Base-by-base conservation (phyloP, 2,797 vertebrate genomes). In the Oreonectes daqikongensis region DNA sequence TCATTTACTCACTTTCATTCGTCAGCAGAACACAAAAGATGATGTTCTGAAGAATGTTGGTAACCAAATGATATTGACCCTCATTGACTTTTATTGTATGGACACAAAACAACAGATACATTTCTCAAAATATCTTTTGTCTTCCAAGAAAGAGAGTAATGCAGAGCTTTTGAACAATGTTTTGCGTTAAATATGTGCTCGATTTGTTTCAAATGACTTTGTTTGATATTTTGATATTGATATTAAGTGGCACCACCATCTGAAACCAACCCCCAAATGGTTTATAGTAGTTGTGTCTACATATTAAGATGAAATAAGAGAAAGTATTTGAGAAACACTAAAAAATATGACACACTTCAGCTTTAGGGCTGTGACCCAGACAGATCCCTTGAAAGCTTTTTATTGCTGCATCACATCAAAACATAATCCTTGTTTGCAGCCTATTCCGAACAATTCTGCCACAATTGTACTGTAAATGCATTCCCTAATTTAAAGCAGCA, bases 281-380 rank as follows among this genome's bases (percentile, higher is more conserved):
- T 8, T 57, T 57, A 7, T 6, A 17, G 55, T 59, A 59, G 26
- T 59, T 59, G 55, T 57, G 14, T 57, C 14, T 17, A 15, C 5
- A 15, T 57, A 57, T 28, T 28, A 28, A 17, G 5, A 2, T 28
- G 2, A 30, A 8, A 59, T 30, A 59, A 15, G 14, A 8, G 7
- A 59, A 55, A 53, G 52, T 12, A 22, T 53, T 35, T 24, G 12
- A 55, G 15, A 59, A n/a, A n/a, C n/a, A n/a, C n/a, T n/a, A n/a
- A 57, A 57, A 14, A 14, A 28, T 17, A 28, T 12, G 60, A 64
- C 64, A 68, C 82, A 68, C 79, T n/a, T 11, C 81, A 88, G 79
- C n/a, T 65, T 79, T 76, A 81, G 55, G 83, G 61, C 40, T 69
- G 71, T 78, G 82, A 50, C 38, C 26, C 55, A 75, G 46, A 66